phyloP scores from a whole-genome alignment of 2,113 vertebrate genomes.

The Ameiurus melas region DNA sequence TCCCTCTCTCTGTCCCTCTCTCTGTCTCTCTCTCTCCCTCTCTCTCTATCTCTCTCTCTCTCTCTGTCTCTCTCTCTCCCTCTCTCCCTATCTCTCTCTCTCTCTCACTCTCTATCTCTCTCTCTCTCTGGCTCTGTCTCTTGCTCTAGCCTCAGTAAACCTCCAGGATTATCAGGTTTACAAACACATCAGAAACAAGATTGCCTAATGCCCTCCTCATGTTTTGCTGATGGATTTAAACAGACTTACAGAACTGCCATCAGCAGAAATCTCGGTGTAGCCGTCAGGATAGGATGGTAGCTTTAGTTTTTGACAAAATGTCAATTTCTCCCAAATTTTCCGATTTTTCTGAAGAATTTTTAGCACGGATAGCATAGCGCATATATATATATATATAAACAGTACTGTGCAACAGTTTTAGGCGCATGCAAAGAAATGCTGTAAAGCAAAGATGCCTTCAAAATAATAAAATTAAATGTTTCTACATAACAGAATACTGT shows the following conservation, averaged over 20 bases:
- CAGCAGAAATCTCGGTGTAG: neutral
- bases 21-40: too few species aligned
- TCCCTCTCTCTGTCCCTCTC: neutral
- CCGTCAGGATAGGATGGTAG: neutral
- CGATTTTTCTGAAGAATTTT: neutral
- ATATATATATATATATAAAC: too few species aligned
- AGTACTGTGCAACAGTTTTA: too few species aligned
- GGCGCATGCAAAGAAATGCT: too few species aligned
- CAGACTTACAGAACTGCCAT: neutral
- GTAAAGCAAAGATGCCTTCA: too few species aligned
- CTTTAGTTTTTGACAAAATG: neutral
- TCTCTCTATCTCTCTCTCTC: neutral
- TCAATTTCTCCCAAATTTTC: neutral
- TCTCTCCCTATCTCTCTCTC: constrained; percentile 2
- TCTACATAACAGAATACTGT: too few species aligned
- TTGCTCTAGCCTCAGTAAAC: neutral
- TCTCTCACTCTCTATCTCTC: neutral
- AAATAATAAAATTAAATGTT: too few species aligned
- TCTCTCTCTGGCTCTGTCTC: neutral
- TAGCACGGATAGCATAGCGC: neutral
- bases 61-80: neutral
- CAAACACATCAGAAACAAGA: constrained; percentile 8
- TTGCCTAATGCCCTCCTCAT: neutral
- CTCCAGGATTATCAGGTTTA: constrained; percentile 24
- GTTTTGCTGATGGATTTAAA: neutral